A percentile compares a stretch with the other conserved stretches of the same genome.
phyloP scores from a whole-genome alignment of 2,797 vertebrate species.

The Anas flavirostris region DNA sequence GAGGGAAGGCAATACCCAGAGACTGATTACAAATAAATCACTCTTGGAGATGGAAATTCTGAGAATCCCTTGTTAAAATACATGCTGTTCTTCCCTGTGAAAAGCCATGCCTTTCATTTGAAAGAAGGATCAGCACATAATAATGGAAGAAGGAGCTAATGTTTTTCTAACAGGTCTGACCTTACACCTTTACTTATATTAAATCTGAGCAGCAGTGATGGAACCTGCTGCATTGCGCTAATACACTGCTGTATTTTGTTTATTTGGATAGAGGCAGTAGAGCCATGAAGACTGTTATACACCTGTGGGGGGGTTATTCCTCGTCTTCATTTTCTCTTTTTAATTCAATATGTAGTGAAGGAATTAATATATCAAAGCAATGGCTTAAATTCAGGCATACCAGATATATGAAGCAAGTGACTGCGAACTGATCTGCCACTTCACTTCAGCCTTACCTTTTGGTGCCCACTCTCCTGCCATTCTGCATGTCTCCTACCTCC shows the following conservation, averaged over 20 bases:
- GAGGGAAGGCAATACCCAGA: fast-evolving
- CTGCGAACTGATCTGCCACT: not conserved
- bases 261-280: not conserved
- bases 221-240: not conserved
- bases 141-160: not conserved
- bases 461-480: not conserved
- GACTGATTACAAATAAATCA: not conserved
- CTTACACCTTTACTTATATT: not conserved
- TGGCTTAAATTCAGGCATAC: not conserved
- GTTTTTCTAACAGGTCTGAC: not conserved
- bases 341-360: not conserved
- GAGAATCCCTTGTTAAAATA: not conserved
- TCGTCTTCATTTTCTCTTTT: not conserved
- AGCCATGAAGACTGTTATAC: not conserved
- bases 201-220: not conserved
- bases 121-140: not conserved
- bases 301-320: not conserved
- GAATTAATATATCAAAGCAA: not conserved
- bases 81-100: not conserved
- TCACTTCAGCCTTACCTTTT: not conserved
- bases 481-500: not conserved
- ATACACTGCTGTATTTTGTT: not conserved
- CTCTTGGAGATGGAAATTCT: not conserved
- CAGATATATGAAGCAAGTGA: not conserved
- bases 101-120: not conserved